phyloP scores from a whole-genome alignment of 2,888 invertebrate genomes.

The Plusia festucae region DNA sequence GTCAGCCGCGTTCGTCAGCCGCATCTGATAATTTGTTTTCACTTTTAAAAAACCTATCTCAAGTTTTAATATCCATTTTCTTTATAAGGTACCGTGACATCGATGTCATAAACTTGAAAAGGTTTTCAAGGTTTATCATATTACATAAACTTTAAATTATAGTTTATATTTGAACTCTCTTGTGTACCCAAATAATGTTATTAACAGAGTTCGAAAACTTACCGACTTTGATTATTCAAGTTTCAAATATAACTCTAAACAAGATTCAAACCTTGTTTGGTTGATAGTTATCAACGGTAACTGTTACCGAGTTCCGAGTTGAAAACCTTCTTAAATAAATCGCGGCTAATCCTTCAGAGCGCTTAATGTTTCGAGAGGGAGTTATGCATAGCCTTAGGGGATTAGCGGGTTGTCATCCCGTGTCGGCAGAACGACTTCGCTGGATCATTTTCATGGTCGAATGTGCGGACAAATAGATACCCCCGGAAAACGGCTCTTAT shows the following conservation, averaged over 20 bases:
- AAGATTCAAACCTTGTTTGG: constrained; percentile 29
- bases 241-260: constrained; percentile 39
- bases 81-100: not conserved
- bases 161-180: constrained; percentile 37
- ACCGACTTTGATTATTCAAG: constrained; percentile 50
- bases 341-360: constrained; percentile 80
- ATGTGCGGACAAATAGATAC: constrained; percentile 68
- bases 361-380: constrained; percentile 83
- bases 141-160: constrained; percentile 28
- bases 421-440: constrained; percentile 75
- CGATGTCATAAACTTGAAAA: constrained; percentile 5
- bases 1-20: too few species aligned
- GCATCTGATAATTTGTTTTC: not conserved
- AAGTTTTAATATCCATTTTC: not conserved
- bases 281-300: constrained; percentile 50
- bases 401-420: constrained; percentile 84
- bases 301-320: constrained; percentile 63
- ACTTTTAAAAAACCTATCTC: not conserved
- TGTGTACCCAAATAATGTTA: constrained; percentile 38
- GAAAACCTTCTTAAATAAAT: constrained; percentile 80
- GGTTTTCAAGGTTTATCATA: not conserved
- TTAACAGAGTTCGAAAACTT: constrained; percentile 41
- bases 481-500: constrained; percentile 52
- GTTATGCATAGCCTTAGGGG: constrained; percentile 85
- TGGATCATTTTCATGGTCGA: constrained; percentile 78